phyloP scores from a whole-genome alignment of 2,888 invertebrate genomes.

The Hermodice carunculata region DNA sequence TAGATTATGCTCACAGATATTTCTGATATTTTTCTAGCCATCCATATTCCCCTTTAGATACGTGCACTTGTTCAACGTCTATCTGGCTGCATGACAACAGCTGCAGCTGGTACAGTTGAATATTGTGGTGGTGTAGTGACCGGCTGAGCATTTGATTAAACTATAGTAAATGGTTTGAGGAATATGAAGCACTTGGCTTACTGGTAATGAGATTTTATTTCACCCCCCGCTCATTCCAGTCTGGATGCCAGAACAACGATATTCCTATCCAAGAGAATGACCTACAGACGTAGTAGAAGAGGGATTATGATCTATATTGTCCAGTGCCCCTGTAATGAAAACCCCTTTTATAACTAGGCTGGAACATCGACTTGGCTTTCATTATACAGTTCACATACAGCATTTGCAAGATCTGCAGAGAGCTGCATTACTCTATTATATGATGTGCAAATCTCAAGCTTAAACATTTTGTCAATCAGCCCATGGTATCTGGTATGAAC shows the following conservation, averaged over 20 bases:
- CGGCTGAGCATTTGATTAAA: neutral
- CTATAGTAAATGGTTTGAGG: neutral
- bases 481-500: no score
- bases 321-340: neutral
- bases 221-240: no score
- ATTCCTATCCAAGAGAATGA: conserved; percentile 14
- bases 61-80: neutral
- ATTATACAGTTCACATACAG: neutral
- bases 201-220: neutral
- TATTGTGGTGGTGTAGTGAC: neutral
- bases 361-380: neutral
- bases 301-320: conserved; percentile 7
- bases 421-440: neutral
- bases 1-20: neutral
- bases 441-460: no score
- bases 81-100: neutral
- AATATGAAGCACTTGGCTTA: neutral
- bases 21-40: neutral
- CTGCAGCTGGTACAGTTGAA: neutral
- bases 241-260: conserved; percentile 5
- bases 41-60: neutral
- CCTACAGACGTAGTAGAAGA: conserved; percentile 1
- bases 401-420: conserved; percentile 1
- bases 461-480: no score
- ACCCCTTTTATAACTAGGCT: neutral